Evolutionary conservation across 2,888 invertebrate species (phyloP).

Genomic region (Galerucella calmariensis): DNA sequence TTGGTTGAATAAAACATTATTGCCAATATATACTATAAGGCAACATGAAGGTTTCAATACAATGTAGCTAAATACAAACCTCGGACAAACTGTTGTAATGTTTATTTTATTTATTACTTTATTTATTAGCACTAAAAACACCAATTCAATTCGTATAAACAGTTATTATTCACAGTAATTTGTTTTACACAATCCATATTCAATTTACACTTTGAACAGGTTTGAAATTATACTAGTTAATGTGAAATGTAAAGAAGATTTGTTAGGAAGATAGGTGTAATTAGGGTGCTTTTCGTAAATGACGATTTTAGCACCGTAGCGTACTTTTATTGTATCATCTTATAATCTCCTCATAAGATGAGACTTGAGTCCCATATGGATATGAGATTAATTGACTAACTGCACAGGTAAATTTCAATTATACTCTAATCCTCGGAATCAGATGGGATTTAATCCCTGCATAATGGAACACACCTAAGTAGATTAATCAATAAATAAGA

Average conservation of each 20-base stretch:
- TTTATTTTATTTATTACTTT: background rate
- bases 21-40: too few relatives aligned
- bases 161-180: background rate
- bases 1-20: too few relatives aligned
- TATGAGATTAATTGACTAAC: slow-evolving; percentile 16
- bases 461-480: slow-evolving; percentile 7
- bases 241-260: background rate
- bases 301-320: too few relatives aligned
- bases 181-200: background rate
- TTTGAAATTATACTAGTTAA: background rate
- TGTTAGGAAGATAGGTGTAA: background rate
- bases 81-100: background rate
- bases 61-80: too few relatives aligned
- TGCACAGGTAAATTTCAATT: slow-evolving; percentile 16
- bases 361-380: background rate
- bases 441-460: slow-evolving; percentile 4
- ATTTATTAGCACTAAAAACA: background rate
- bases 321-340: background rate
- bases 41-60: too few relatives aligned
- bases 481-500: slow-evolving; percentile 12
- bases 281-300: background rate
- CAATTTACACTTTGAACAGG: background rate
- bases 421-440: slow-evolving; percentile 2
- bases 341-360: background rate
- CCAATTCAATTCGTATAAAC: background rate